Evolutionary conservation across 1,140 invertebrate genomes (phyloP), one percentile per base, ranked within the genome.

Genomic region (Drosophila bocqueti): DNA sequence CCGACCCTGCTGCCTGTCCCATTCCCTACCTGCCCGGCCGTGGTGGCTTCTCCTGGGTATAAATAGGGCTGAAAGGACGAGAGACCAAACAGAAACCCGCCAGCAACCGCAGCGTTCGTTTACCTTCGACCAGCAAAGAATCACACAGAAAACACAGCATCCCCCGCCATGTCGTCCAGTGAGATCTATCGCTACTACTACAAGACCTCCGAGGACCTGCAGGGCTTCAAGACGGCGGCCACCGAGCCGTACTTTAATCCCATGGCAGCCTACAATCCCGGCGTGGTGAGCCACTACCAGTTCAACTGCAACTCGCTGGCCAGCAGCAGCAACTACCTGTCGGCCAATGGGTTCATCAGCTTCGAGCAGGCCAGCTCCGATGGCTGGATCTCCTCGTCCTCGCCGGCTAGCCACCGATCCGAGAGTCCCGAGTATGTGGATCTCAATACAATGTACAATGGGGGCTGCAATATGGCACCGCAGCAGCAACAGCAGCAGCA

Each of bases 321-420:
- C 69, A 91, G 43, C 60, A 78, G 75, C 61, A 91, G 76, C 58
- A 92, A 89, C 54, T 92, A 89, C 57, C 52, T 92, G 42, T 79
- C 90, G 0, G 64, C 76, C 62, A 91, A 91, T 62, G 90, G 91
- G 8, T 92, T 91, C 59, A 91, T 91, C 45, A 91, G 78, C 42
- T 93, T 92, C 43, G 92, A 93, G 71, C 91, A 92, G 63, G 91
- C 92, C 57, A 92, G 85, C 58, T 93, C 92, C 9, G 95, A 95
- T 90, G 94, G 94, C 26, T 95, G 95, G 94, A 94, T 95, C 73
- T 95, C 95, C 4, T 95, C 95, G 4, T 95, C 95, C 0, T 95
- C 94, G 73, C 94, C 95, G 4, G 93, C 94, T 3, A 95, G 95
- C 73, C 82, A 94, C 63, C 92, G 95, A n/a, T 95, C 93, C 4